Evolutionary conservation across 2,797 vertebrate genomes (phyloP), one percentile per base, ranked within the genome.

Genomic region (Oreochromis mossambicus): DNA sequence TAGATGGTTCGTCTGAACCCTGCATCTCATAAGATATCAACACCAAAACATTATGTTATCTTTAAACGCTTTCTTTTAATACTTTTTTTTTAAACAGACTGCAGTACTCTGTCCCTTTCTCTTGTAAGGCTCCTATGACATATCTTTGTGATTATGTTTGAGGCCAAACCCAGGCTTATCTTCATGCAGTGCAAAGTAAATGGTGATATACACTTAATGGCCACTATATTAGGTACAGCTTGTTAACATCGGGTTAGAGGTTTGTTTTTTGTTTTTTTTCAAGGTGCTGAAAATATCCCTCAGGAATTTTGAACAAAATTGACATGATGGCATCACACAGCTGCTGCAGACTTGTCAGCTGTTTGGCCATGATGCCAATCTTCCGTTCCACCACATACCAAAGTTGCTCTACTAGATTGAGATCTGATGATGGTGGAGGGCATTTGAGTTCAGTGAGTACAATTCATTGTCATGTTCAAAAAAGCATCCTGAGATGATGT

Each of bases 141-240:
- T 89, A 90, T 88, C 88, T 87, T 63, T 34, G 70, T 80, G 75
- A 92, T 90, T 92, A 86, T 82, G 63, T 91, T 82, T 86, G 48
- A 26, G 79, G 58, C 78, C 56, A 83, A 81, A 90, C 61, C 46
- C 38, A 12, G n/a, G 55, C 79, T 87, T 86, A 90, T 89, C 86
- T 61, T 17, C 54, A 19, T 32, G 32, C 24, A 21, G 51, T 78
- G 78, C 83, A 68, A 50, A 50, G n/a, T 58, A 46, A 83, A 54
- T 8, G 32, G 4, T 5, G 4, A 32, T 13, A 75, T 48, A 73
- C 43, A 73, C 15, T 73, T 48, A 48, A 46, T 12, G 15, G 43
- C 15, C 26, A 48, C 68, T 48, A 19, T 43, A 73, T 73, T 73
- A 48, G 15, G 4, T 73, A 48, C 6, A 0, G 7, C 68, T 29